Conservation (phyloP, 2,888 invertebrate genomes). For the Argyra leucocephala region DNA sequence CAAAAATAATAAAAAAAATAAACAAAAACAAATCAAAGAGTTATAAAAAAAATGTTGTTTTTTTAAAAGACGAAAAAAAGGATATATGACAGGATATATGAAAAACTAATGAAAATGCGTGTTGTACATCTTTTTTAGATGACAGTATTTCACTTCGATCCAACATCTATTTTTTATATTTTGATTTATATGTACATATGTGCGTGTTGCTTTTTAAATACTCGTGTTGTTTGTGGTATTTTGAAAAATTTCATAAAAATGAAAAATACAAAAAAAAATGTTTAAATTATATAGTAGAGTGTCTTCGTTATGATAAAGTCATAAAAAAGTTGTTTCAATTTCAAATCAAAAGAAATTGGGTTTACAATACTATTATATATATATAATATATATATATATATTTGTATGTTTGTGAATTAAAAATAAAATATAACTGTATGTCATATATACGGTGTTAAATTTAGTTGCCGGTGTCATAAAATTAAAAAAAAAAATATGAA, state of each 20-base stretch:
- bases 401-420: neutral
- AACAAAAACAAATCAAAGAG: too few relatives aligned
- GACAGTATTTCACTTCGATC: neutral
- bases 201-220: neutral
- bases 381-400: neutral
- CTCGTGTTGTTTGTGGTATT: neutral
- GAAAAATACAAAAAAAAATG: neutral
- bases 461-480: neutral
- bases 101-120: conserved; percentile 1
- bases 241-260: neutral
- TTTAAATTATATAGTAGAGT: neutral
- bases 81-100: neutral
- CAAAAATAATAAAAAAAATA: neutral
- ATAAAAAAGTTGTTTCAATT: neutral
- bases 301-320: neutral
- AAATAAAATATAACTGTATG: neutral
- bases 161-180: neutral
- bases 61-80: neutral
- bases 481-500: neutral
- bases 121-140: neutral
- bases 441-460: neutral
- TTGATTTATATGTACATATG: neutral
- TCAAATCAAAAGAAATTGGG: too few relatives aligned
- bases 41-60: too few relatives aligned
- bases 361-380: neutral